Evolutionary conservation across 1,140 invertebrate species (phyloP), one percentile per base, ranked within the genome.

Genomic region (Drosophila insularis): DNA sequence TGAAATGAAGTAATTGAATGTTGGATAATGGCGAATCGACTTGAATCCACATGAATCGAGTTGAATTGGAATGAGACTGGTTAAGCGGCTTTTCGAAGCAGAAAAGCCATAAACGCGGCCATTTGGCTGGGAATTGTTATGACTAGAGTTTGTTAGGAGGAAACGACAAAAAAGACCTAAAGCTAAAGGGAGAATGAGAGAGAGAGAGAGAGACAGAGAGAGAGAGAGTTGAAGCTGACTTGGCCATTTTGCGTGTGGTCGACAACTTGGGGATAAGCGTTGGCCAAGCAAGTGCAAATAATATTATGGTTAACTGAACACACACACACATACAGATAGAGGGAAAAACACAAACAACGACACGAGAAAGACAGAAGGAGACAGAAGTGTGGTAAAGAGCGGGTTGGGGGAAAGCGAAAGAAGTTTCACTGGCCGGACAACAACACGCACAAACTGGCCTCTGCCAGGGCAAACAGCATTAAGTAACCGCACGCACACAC

Each of bases 261-360:
- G 43, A 50, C 43, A 50, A 50, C 43, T 50, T 50, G 43, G 43
- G 74, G 65, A 69, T 73, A 73, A 73, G 50, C 70, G 70, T 50
- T 50, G 40, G 35, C 70, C 43, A 50, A 74, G 78, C 81, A 74
- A 87, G 81, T 86, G 81, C 81, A 85, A 85, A 86, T 85, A 85
- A 87, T 85, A 86, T 87, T 85, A 80, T 75, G 82, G 78, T 85
- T 85, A 85, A 87, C 65, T 85, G 71, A 68, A 76, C 63, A 56
- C 75, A 74, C 71, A 60, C 75, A 71, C 76, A 77, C 46, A 35
- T 10, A 14, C n/a, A 46, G 35, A 40, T 50, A 50, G 13, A 19
- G 37, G 27, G 35, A 43, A 50, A 50, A 50, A 50, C 17, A 19
- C 43, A 50, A 50, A 21, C 43, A 50, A 21, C 43, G 17, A 50